Evolutionary conservation across 2,113 vertebrate genomes (phyloP).

Genomic region (Dolichallabes microphthalmus): DNA sequence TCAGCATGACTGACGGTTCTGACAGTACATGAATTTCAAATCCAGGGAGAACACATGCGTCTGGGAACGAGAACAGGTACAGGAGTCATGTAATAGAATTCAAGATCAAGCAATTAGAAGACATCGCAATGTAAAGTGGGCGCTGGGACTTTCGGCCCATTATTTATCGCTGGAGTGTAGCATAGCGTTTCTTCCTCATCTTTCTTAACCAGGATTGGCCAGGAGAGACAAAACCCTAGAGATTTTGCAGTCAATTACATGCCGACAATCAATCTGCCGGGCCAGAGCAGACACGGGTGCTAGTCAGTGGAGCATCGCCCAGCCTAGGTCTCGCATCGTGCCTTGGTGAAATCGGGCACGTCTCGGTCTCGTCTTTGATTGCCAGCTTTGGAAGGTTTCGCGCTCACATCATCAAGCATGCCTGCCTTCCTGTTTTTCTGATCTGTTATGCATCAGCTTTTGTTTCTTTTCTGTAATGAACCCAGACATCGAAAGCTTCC

Average conservation of each 20-base stretch:
- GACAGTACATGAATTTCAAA: slow-evolving; percentile 70
- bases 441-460: slow-evolving; percentile 34
- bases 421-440: slow-evolving; percentile 9
- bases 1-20: slow-evolving; percentile 68
- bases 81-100: slow-evolving; percentile 61
- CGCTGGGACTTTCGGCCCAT: slow-evolving; percentile 49
- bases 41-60: slow-evolving; percentile 55
- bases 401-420: slow-evolving; percentile 1
- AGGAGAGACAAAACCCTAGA: slow-evolving; percentile 45
- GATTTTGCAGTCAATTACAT: slow-evolving; percentile 52
- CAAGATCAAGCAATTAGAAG: slow-evolving; percentile 70
- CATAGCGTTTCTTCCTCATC: slow-evolving; percentile 39
- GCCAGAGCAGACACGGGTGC: background rate
- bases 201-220: slow-evolving; percentile 52
- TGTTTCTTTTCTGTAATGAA: slow-evolving; percentile 2
- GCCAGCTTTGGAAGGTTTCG: slow-evolving; percentile 43
- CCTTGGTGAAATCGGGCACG: slow-evolving; percentile 53
- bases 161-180: slow-evolving; percentile 43
- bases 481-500: slow-evolving; percentile 1
- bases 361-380: slow-evolving; percentile 43
- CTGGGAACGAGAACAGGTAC: slow-evolving; percentile 64
- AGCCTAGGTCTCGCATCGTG: background rate
- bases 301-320: background rate
- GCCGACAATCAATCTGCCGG: slow-evolving; percentile 42
- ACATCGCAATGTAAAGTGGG: slow-evolving; percentile 65